Evolutionary conservation across 2,888 invertebrate species (phyloP), one percentile per base, ranked within the genome.

Genomic region (Troilus luridus): DNA sequence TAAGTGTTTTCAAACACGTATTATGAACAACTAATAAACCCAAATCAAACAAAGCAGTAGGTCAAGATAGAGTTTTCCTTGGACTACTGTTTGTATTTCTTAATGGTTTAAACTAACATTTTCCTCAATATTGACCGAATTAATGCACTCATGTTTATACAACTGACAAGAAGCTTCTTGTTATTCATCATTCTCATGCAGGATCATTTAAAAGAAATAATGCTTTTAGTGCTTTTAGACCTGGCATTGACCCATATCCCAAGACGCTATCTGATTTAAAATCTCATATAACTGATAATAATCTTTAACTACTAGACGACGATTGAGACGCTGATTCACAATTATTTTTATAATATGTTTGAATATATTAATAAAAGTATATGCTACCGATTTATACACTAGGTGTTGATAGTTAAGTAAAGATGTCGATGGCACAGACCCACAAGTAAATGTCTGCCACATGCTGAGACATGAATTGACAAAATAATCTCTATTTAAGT

Each of bases 1-100:
- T 77, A 77, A 67, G 67, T 14, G 67, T 24, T 24, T 3, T 67
- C 67, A 67, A 67, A 64, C n/a, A 64, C 24, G 67, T 41, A 77
- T 41, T 77, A 77, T 41, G 17, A 77, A 77, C 72, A 77, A 77
- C 72, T 14, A 72, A 72, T 72, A 14, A 19, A 72, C 27, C 72
- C 27, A 41, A 77, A 41, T 77, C 14, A 41, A 24, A 77, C 41
- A 19, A 19, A 17, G 27, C 21, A n/a, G 19, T 41, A 77, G 72
- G 72, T 77, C 72, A 77, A 77, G 72, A 41, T 77, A 77, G 41
- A 77, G 27, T 77, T 77, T 77, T 77, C 72, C 72, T 77, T 77
- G 72, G 72, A 77, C 27, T 19, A 27, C 17, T 77, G 17, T 72
- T 72, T 27, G 72, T 72, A n/a, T 14, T 27, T 72, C 14, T 72